Evolutionary conservation across 2,888 invertebrate genomes (phyloP), one percentile per base, ranked within the genome.

Genomic region (Oxycera nigricornis): DNA sequence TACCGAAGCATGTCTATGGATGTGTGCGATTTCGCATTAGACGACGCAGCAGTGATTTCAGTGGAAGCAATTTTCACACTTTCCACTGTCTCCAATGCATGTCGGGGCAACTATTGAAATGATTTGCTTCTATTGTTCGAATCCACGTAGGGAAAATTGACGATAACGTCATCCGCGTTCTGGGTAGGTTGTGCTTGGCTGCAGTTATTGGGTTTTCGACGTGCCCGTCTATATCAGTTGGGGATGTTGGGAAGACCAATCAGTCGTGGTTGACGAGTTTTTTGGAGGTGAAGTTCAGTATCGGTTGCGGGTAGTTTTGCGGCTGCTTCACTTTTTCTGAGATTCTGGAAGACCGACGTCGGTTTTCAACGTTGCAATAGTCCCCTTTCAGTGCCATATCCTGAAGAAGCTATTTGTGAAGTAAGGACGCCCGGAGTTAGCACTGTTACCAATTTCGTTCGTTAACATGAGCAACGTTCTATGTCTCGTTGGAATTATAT

Each of bases 231-330:
- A 70, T 70, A 70, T 70, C 55, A 70, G 52, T 52, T 20, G 17
- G 14, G 70, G 20, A 70, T 26, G 14, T 52, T 22, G 28, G 20
- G 31, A 30, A 22, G 26, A 22, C 9, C 39, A 30, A 30, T 22
- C 70, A 70, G 70, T 70, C 55, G 70, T 70, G 70, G 55, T 70
- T 70, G 52, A 52, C 14, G 70, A 35, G 70, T 31, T 52, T n/a
- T n/a, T 39, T 20, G 14, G 55, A 30, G 31, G 70, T 70, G 70
- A 70, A 52, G 31, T 55, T 28, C 70, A 30, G 17, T 41, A 41
- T 17, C 41, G 65, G 65, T 31, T 65, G 41, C 41, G 39, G 41
- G 20, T 61, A 17, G 11, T n/a, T 39, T 7, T 55, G 7, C 26
- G 65, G 65, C 20, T 30, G 11, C 41, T 65, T 65, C 41, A 24